A percentile compares a stretch with the other conserved stretches of the same genome.
Evolutionary conservation across 2,888 invertebrate species (phyloP).

Genomic region (Mylabris sibirica): DNA sequence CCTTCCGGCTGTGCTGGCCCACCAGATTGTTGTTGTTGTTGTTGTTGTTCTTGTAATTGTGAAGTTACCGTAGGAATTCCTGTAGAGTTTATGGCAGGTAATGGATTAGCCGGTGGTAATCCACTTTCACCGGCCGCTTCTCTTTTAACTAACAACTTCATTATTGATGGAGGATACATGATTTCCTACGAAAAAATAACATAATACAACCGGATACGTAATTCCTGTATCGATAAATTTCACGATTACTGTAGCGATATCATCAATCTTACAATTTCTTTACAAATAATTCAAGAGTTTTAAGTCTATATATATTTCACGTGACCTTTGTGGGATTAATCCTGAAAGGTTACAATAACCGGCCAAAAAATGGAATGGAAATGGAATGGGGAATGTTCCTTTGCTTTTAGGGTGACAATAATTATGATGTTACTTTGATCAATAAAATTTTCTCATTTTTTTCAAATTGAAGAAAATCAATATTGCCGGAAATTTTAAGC

Average conservation of each 20-base stretch:
- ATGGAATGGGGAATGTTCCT: neutral
- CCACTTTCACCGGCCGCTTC: slow-evolving; percentile 10
- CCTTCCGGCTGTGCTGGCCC: neutral
- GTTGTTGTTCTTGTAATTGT: slow-evolving; percentile 1
- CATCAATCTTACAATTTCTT: slow-evolving; percentile 2
- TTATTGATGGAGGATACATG: slow-evolving; percentile 27
- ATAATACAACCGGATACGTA: neutral
- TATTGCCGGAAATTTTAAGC: neutral
- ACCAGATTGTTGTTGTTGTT: neutral
- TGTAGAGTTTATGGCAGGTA: neutral
- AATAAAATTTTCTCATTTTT: neutral
- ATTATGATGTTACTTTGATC: neutral
- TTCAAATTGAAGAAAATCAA: neutral
- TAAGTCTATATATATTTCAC: neutral
- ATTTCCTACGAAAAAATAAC: slow-evolving; percentile 25
- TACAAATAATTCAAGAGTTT: neutral
- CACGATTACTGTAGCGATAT: neutral
- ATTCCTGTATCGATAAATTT: slow-evolving; percentile 13
- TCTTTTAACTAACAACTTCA: slow-evolving; percentile 27
- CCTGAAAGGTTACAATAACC: neutral
- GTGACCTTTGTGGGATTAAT: neutral
- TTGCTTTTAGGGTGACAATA: neutral
- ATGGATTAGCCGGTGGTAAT: neutral
- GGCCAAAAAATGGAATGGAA: neutral
- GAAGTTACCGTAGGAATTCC: neutral